Conservation (phyloP, 2,797 vertebrate genomes). For the Fundulus diaphanus region DNA sequence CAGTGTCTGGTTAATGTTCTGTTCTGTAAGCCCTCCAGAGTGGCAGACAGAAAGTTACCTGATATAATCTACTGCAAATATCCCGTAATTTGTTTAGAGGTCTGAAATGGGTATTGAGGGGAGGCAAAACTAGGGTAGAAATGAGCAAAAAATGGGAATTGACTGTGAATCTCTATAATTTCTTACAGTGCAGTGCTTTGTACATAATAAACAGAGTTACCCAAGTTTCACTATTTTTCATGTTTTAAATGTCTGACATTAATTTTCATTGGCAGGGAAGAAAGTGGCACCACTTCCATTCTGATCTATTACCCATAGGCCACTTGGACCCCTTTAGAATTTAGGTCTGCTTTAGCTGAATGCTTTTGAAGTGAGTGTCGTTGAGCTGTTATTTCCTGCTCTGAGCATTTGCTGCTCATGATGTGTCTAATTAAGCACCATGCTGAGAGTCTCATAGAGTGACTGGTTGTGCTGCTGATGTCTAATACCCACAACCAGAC, state of each 20-base stretch:
- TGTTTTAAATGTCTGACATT: conserved; percentile 6
- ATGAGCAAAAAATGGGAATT: background rate
- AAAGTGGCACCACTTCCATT: conserved; percentile 34
- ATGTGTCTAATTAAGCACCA: conserved; percentile 75
- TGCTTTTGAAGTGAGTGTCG: conserved; percentile 72
- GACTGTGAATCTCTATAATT: background rate
- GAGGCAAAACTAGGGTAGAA: background rate
- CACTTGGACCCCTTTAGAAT: conserved; percentile 61
- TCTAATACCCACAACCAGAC: conserved; percentile 71
- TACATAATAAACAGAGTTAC: background rate
- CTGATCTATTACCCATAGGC: conserved; percentile 60
- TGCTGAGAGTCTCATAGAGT: conserved; percentile 56
- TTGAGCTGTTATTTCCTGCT: conserved; percentile 74
- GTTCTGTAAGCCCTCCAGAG: background rate
- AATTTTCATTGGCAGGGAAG: conserved; percentile 22
- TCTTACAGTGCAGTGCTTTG: background rate
- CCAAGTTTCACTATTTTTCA: background rate
- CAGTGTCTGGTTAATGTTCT: background rate
- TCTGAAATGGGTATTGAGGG: background rate
- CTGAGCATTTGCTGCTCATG: conserved; percentile 60
- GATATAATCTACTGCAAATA: background rate
- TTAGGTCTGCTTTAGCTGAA: conserved; percentile 24
- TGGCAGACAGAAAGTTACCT: background rate
- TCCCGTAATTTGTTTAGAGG: background rate
- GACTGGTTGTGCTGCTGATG: conserved; percentile 45